Evolutionary conservation across 2,797 vertebrate species (phyloP).

Genomic region (Sus cebifrons): DNA sequence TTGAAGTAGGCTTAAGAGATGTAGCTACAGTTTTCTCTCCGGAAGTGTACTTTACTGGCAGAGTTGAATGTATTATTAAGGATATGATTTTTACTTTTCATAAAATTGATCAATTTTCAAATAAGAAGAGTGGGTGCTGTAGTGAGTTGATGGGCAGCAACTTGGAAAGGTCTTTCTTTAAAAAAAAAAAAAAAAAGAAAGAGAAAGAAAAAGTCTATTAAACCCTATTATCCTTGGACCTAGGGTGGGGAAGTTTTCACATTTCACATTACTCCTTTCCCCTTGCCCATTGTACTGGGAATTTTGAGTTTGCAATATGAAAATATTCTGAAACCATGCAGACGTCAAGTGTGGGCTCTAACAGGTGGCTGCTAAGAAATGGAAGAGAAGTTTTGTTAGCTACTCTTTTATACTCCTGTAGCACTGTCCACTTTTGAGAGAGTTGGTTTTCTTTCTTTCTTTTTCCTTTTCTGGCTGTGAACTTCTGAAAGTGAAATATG

Average conservation of each 20-base stretch:
- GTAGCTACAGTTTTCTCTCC: constrained; percentile 18
- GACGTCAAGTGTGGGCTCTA: neutral
- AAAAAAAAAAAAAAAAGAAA: neutral
- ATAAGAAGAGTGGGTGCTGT: neutral
- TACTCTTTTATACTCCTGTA: neutral
- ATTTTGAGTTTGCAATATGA: constrained; percentile 52
- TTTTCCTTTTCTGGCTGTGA: constrained; percentile 40
- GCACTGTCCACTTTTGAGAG: constrained; percentile 15
- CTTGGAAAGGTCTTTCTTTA: neutral
- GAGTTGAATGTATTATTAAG: constrained; percentile 60
- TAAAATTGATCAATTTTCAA: constrained; percentile 49
- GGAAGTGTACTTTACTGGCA: constrained; percentile 51
- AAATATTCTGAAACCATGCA: neutral
- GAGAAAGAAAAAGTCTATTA: neutral
- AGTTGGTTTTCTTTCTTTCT: constrained; percentile 40
- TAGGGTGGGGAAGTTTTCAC: neutral
- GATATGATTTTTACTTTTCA: constrained; percentile 67
- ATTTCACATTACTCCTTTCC: constrained; percentile 14
- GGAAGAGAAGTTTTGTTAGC: neutral
- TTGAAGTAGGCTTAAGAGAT: constrained; percentile 66
- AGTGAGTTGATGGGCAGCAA: constrained; percentile 11
- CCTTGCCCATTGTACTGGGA: neutral
- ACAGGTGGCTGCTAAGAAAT: constrained; percentile 54
- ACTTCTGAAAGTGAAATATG: constrained; percentile 66
- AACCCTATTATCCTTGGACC: neutral